Conservation (phyloP, 1,140 invertebrate species). For the Monomorium pharaonis region DNA sequence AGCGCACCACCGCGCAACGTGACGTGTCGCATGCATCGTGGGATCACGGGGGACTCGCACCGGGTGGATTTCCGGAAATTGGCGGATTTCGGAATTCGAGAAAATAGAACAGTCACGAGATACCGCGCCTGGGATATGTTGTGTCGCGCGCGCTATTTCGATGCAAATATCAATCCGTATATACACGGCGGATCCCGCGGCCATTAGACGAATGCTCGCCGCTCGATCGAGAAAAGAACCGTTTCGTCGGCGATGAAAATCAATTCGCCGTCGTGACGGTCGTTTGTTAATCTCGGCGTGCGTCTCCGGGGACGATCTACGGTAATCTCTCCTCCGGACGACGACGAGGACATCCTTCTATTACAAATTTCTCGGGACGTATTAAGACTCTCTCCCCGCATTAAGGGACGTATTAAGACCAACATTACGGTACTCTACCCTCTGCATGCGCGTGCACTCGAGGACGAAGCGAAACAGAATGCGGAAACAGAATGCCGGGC, state of each 20-base stretch:
- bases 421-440: not conserved
- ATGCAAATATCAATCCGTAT: slow-evolving; percentile 73
- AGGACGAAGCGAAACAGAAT: not conserved
- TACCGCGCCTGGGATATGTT: slow-evolving; percentile 67
- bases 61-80: slow-evolving; percentile 21
- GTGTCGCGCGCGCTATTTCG: slow-evolving; percentile 66
- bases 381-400: too few relatives aligned
- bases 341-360: not conserved
- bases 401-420: slow-evolving; percentile 1
- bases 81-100: slow-evolving; percentile 69
- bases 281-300: not conserved
- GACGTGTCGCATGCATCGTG: not conserved
- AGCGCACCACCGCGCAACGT: not conserved
- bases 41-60: not conserved
- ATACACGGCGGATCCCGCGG: not conserved
- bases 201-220: slow-evolving; percentile 5
- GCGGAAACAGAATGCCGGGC: slow-evolving; percentile 13
- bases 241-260: slow-evolving; percentile 4
- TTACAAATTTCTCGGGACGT: not conserved
- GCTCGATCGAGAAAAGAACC: not conserved
- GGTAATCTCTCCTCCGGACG: not conserved
- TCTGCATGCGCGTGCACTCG: not conserved
- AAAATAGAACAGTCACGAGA: slow-evolving; percentile 66
- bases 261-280: not conserved
- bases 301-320: not conserved